Evolutionary conservation across 2,113 vertebrate genomes (phyloP).

Genomic region (Apaloderma vittatum): DNA sequence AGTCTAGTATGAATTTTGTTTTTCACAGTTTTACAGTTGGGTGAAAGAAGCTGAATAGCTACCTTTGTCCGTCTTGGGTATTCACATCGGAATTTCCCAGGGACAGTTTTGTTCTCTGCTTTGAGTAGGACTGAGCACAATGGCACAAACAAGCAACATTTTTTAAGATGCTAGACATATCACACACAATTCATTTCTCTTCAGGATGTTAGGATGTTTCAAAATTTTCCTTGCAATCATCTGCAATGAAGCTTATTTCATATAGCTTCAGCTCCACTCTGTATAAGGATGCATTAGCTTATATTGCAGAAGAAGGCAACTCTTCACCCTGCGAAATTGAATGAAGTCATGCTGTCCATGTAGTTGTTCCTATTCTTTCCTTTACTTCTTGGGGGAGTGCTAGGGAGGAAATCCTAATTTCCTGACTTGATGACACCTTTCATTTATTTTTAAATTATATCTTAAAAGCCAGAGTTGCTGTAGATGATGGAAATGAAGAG

Average conservation of each 20-base stretch:
- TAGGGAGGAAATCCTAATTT: conserved; percentile 40
- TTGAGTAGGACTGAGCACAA: neutral
- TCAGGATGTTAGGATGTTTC: neutral
- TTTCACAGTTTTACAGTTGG: neutral
- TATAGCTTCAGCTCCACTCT: neutral
- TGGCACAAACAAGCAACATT: neutral
- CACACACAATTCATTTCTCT: neutral
- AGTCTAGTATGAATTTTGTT: neutral
- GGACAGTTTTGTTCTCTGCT: neutral
- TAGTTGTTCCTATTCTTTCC: neutral
- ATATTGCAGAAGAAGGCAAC: neutral
- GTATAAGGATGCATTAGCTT: neutral
- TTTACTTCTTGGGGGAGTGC: neutral
- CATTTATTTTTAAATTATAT: conserved; percentile 55
- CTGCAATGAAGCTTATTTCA: neutral
- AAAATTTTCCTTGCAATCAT: conserved; percentile 11
- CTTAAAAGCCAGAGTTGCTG: conserved; percentile 53
- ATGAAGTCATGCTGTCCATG: neutral
- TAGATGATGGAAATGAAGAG: conserved; percentile 2
- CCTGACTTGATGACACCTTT: conserved; percentile 42
- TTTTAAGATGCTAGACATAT: neutral
- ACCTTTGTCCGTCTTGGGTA: neutral
- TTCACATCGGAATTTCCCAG: neutral
- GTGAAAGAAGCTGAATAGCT: neutral
- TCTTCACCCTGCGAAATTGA: neutral